Evolutionary conservation across 1,140 invertebrate species (phyloP), one percentile per base, ranked within the genome.

Genomic region (Riptortus pedestris): DNA sequence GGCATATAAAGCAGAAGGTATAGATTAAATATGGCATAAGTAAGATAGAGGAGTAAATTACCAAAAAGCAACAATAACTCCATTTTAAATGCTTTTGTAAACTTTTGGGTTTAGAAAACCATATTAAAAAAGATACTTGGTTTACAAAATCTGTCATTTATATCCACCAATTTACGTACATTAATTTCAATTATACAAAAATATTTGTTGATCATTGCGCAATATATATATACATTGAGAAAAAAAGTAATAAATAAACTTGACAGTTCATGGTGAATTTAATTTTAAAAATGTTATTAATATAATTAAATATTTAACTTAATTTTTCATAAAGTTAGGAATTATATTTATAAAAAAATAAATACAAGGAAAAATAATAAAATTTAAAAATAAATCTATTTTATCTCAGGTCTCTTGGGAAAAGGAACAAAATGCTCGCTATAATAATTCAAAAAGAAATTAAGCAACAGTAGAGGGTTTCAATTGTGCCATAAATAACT

Each of bases 1-100:
- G 59, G 61, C 48, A 62, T 48, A 47, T 51, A 28, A 63, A 66
- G 55, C 51, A 29, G 48, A 14, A 63, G 48, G 60, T 51, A 61
- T 48, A 65, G 5, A 38, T 7, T 38, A 14, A 38, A 38, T 38
- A 7, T 38, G 5, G 5, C 5, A 7, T 14, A 38, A 14, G 31
- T 7, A 5, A 38, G 5, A 7, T 14, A 38, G 5, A 38, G 5
- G 14, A 7, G 5, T 7, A 38, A 7, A 14, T 7, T 5, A 38
- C 31, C 5, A 38, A 38, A 38, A 38, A 38, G 31, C 14, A 38
- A 38, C 5, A 7, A 38, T 7, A 7, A 38, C 31, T 14, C 31
- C 14, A 5, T 38, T 38, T 38, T 38, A 38, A 38, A 38, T 38
- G 31, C 31, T 38, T 5, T 14, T 7, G 14, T 7, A 38, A 7